These are phyloP conservation scores for Sanderia malayensis DNA, from an alignment of 30 jellyfish, hydroid and myxozoan species.

Conservation along the genomic window DNA sequence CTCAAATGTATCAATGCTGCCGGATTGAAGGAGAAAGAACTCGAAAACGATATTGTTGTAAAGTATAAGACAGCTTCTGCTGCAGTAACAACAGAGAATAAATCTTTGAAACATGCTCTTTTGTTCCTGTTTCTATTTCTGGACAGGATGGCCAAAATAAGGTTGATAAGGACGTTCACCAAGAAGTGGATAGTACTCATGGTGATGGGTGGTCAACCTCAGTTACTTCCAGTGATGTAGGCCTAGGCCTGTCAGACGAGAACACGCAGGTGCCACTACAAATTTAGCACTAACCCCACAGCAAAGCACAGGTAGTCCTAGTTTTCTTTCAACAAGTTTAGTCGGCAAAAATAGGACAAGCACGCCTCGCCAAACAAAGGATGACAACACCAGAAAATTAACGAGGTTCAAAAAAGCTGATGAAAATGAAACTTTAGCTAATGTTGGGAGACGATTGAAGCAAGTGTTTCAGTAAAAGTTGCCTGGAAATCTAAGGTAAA, in stretches of 20 bases:
- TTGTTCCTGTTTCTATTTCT: too few species aligned
- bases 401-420: constrained; percentile 1
- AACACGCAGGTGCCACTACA: background rate
- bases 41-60: constrained; percentile 10
- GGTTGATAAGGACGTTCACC: background rate
- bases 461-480: constrained; percentile 13
- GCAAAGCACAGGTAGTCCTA: too few species aligned
- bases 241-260: background rate
- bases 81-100: constrained; percentile 2
- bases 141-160: constrained; percentile 16
- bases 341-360: background rate
- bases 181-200: too few species aligned
- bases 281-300: too few species aligned
- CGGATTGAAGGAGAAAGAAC: constrained; percentile 10
- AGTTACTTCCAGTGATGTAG: too few species aligned
- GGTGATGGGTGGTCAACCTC: too few species aligned
- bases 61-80: constrained; percentile 5
- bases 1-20: constrained; percentile 14
- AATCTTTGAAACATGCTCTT: constrained; percentile 15
- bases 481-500: constrained; percentile 7
- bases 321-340: background rate
- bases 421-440: background rate
- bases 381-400: constrained; percentile 12
- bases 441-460: background rate
- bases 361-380: constrained; percentile 6